These are phyloP conservation scores for Aplodontia rufa DNA, from an alignment of 2,113 vertebrate species.

Conservation along the genomic window DNA sequence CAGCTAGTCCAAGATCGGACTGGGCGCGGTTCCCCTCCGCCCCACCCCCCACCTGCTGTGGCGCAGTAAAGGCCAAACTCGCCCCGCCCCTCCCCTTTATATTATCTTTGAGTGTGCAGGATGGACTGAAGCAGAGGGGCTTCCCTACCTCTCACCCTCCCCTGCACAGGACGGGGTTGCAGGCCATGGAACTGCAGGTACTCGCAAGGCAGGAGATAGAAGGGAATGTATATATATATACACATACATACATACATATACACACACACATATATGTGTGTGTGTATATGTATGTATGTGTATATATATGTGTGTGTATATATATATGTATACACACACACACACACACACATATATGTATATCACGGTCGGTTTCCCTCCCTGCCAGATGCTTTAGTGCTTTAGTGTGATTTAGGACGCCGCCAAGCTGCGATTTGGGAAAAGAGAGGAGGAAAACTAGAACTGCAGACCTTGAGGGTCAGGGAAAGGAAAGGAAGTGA, in stretches of 20 bases:
- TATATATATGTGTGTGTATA: no score
- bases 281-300: no score
- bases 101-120: not conserved
- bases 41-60: constrained; percentile 71
- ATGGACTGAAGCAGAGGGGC: not conserved
- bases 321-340: no score
- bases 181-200: constrained; percentile 42
- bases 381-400: not conserved
- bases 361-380: constrained; percentile 39
- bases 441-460: not conserved
- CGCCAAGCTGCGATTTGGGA: not conserved
- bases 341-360: no score
- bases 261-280: no score
- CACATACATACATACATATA: no score
- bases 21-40: constrained; percentile 44
- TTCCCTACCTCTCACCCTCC: not conserved
- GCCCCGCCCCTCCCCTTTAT: constrained; percentile 43
- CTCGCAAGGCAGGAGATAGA: constrained; percentile 40
- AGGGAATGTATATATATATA: not conserved
- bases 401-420: not conserved
- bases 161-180: not conserved
- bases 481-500: constrained; percentile 25
- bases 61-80: constrained; percentile 66
- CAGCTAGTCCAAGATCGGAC: not conserved
- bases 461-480: not conserved